Percentiles rank a stretch among this genome's conserved stretches.
phyloP scores from a whole-genome alignment of 1,140 invertebrate genomes.

The Zaprionus lachaisei region DNA sequence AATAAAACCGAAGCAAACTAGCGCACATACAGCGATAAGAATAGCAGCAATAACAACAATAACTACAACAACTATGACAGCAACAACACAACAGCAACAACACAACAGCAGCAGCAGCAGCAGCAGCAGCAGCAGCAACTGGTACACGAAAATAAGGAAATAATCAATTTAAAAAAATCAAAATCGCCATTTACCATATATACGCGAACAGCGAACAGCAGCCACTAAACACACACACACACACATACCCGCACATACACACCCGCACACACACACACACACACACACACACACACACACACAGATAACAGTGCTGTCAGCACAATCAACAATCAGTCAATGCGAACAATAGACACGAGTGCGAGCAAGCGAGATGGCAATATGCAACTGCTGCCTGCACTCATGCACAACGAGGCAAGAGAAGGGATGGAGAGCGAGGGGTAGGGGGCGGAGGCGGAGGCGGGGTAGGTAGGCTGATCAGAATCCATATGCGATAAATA shows the following conservation, averaged over 20 bases:
- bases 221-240: slow-evolving; percentile 42
- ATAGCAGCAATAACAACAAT: slow-evolving; percentile 22
- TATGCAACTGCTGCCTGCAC: slow-evolving; percentile 13
- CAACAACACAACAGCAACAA: slow-evolving; percentile 29
- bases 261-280: not conserved
- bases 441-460: not conserved
- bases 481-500: slow-evolving; percentile 83
- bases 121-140: slow-evolving; percentile 24
- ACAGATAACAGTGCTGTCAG: slow-evolving; percentile 37
- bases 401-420: slow-evolving; percentile 5
- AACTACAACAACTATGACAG: slow-evolving; percentile 20
- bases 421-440: no score
- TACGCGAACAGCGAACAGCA: slow-evolving; percentile 37
- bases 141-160: slow-evolving; percentile 81
- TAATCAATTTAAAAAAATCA: slow-evolving; percentile 83
- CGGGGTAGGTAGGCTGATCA: slow-evolving; percentile 44
- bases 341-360: slow-evolving; percentile 43
- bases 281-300: not conserved
- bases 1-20: slow-evolving; percentile 61
- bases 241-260: not conserved
- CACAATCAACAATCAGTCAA: slow-evolving; percentile 73
- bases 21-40: slow-evolving; percentile 38
- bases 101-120: slow-evolving; percentile 6
- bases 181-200: slow-evolving; percentile 78
- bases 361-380: slow-evolving; percentile 26